A percentile compares a stretch with the other conserved stretches of the same genome.
Evolutionary conservation across 2,797 vertebrate species (phyloP).

Genomic region (Myotis vivesi): DNA sequence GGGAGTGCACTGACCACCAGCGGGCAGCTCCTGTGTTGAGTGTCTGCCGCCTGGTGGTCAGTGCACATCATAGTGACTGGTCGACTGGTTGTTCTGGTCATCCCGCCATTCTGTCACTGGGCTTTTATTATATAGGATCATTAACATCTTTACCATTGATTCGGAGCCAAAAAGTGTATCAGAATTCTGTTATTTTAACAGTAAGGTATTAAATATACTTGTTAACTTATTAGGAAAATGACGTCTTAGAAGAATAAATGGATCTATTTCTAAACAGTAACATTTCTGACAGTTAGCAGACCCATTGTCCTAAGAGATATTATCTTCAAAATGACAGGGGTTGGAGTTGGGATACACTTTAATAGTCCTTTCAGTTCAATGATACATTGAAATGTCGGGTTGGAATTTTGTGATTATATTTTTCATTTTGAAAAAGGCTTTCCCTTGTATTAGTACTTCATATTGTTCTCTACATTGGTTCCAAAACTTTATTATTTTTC

Average conservation of each 20-base stretch:
- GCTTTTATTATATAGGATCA: neutral
- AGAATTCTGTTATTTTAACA: neutral
- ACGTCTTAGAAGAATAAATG: constrained; percentile 1
- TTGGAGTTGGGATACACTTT: neutral
- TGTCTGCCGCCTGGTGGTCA: too few species aligned
- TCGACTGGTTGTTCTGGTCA: too few species aligned
- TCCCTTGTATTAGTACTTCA: neutral
- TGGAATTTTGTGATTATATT: neutral
- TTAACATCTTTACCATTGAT: constrained; percentile 11
- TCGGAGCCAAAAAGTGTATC: neutral
- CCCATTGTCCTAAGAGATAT: neutral
- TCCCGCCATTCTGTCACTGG: too few species aligned
- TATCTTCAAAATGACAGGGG: neutral
- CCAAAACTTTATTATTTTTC: neutral
- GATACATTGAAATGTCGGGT: neutral
- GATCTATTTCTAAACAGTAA: neutral
- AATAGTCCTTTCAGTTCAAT: neutral
- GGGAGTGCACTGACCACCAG: too few species aligned
- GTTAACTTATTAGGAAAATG: neutral
- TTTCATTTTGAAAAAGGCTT: neutral
- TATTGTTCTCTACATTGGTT: neutral
- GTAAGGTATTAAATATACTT: neutral
- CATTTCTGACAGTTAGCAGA: constrained; percentile 13
- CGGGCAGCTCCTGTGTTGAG: too few species aligned
- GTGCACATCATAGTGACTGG: too few species aligned